phyloP scores from a whole-genome alignment of 2,113 vertebrate genomes.

The Aythya baeri region DNA sequence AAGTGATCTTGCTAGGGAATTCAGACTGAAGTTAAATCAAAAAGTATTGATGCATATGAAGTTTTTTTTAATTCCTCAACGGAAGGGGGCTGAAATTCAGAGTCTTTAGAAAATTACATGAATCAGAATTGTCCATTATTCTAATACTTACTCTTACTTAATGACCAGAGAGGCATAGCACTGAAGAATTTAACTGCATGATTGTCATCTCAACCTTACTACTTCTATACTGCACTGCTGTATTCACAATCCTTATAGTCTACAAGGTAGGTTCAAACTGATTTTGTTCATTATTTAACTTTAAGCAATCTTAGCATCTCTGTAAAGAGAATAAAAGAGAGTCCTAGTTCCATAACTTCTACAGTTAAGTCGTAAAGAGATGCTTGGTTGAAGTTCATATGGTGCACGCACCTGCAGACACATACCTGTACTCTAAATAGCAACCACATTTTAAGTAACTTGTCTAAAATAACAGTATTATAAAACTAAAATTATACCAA shows the following conservation, averaged over 20 bases:
- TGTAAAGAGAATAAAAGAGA: background rate
- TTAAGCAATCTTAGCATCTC: background rate
- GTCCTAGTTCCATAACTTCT: background rate
- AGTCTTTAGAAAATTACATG: background rate
- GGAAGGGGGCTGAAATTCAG: background rate
- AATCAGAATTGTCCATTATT: background rate
- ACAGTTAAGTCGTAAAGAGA: background rate
- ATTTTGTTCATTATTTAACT: background rate
- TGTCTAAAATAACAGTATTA: background rate
- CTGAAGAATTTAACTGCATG: conserved; percentile 12
- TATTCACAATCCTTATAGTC: conserved; percentile 27
- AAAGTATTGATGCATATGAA: background rate
- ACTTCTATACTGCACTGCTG: conserved; percentile 54
- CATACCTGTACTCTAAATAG: background rate
- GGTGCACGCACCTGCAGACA: background rate
- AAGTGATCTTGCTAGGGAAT: background rate
- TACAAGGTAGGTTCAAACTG: conserved; percentile 60
- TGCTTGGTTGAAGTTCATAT: background rate
- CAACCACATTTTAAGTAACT: background rate
- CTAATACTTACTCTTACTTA: conserved; percentile 35
- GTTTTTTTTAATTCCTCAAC: background rate
- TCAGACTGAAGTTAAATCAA: background rate
- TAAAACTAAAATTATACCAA: background rate
- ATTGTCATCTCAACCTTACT: conserved; percentile 19
- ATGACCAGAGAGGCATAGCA: background rate